Evolutionary conservation across 2,113 vertebrate species (phyloP).

Genomic region (Sinocyclocheilus anophthalmus): DNA sequence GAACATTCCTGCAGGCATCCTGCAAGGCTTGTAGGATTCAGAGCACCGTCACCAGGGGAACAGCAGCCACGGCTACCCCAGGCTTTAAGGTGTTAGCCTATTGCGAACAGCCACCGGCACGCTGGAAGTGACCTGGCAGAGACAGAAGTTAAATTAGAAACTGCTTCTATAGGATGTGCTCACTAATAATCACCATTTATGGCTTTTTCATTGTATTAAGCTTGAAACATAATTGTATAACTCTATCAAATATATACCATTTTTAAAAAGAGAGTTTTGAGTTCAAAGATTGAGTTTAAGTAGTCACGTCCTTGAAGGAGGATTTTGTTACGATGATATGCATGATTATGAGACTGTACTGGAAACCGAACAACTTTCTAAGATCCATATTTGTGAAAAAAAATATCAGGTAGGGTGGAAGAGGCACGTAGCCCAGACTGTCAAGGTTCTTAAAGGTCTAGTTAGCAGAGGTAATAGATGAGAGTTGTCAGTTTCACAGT

Average conservation of each 20-base stretch:
- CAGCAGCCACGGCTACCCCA: slow-evolving; percentile 48
- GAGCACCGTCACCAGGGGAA: slow-evolving; percentile 64
- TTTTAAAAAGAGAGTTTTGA: background rate
- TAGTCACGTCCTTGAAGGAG: slow-evolving; percentile 65
- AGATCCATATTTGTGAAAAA: slow-evolving; percentile 66
- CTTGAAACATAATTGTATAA: background rate
- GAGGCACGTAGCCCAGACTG: slow-evolving; percentile 80
- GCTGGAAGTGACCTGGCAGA: slow-evolving; percentile 50
- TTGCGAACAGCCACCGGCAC: slow-evolving; percentile 30
- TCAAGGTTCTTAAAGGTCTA: slow-evolving; percentile 99
- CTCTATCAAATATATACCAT: background rate
- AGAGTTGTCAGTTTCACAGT: slow-evolving; percentile 99
- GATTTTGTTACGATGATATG: slow-evolving; percentile 53
- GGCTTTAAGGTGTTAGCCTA: slow-evolving; percentile 51
- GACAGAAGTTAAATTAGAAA: background rate
- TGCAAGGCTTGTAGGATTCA: slow-evolving; percentile 73
- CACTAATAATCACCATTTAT: background rate
- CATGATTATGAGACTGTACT: slow-evolving; percentile 62
- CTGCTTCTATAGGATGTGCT: background rate
- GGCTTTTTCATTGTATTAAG: background rate
- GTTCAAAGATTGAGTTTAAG: background rate
- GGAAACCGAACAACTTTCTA: slow-evolving; percentile 63
- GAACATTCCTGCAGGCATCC: slow-evolving; percentile 79
- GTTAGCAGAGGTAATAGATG: slow-evolving; percentile 99
- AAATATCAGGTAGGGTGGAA: slow-evolving; percentile 63